Evolutionary conservation across 2,113 vertebrate genomes (phyloP), one percentile per base, ranked within the genome.

Genomic region (Polypterus senegalus): DNA sequence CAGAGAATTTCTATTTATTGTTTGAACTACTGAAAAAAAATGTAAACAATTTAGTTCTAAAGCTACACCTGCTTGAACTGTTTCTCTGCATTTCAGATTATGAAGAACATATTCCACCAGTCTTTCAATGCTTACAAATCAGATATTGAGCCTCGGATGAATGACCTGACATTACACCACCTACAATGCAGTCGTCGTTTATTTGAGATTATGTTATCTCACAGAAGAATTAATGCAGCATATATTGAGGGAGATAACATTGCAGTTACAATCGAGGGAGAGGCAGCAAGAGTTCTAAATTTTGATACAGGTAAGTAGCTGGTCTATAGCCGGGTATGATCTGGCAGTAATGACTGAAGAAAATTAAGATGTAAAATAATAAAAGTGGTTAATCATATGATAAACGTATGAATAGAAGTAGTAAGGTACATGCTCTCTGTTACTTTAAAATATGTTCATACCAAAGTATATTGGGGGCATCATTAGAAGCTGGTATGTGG

Each of bases 71-170:
- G 27, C 27, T 27, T 27, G 27, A 27, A 27, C 27, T 27, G 27
- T 27, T 27, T 9, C 6, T 46, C 63, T 5, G 64, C 47, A n/a
- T 55, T 48, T 9, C n/a, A 85, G 83, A 74, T 91, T 9, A 75
- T 86, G 83, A 89, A 85, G 79, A 88, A 83, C 67, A 85, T 87
- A 73, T 88, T 90, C 67, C 80, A 87, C 65, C 80, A 83, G 63
- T 84, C 79, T 45, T 89, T 88, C 65, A 88, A 77, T 1, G 76
- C 75, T 3, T 89, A 83, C 47, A 85, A 84, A 75, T 85, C 72
- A 0, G 82, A 86, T 74, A 81, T 81, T 9, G 82, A 92, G 69
- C 77, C 82, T 7, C 77, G 74, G 1, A 59, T 86, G 57, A 85
- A 68, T 1, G 84, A 86, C 4, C 63, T 79, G 60, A 80, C 77